Base-by-base conservation (phyloP, 2,888 invertebrate genomes). In the Eupithecia subumbrata region DNA sequence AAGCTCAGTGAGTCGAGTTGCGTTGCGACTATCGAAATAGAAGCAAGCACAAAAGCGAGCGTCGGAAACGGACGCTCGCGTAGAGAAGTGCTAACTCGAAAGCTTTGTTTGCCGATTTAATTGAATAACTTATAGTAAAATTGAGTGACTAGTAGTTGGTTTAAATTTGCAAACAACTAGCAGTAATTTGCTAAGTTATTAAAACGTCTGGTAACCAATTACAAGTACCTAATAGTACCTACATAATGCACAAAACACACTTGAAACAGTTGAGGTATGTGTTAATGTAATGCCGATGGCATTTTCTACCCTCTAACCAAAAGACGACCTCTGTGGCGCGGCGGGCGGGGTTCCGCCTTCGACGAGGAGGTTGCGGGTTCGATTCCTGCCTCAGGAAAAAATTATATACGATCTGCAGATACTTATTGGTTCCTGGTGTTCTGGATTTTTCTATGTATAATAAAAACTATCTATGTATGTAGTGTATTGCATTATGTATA, bases 1-100 rank as follows among this genome's bases (percentile, higher is more conserved):
- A 74, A 72, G 77, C 79, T 75, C 80, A 81, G 64, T 81, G 81
- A 81, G 77, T 78, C 75, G 82, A 72, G 76, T 60, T 60, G 66
- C 69, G 76, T 60, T 60, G 66, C 69, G 74, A 52, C 69, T 77
- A 77, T 77, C 73, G 71, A 73, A 68, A 71, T 73, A 68, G 56
- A 78, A 80, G 79, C 76, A 77, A 69, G 78, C 79, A 80, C 78
- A 76, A 79, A 68, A 68, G 70, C 77, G 64, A 63, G 71, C 71
- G 22, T 63, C 79, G 80, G 79, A 78, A 77, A 76, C 67, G 68
- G 68, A 68, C 43, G 14, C 22, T 25, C 43, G 25, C 68, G 43
- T 45, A 16, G 5, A 68, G 22, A 68, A 68, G 67, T 68, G 67
- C n/a, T 67, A 14, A 60, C 60, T 25, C 11, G 12, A 25, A 60